These are phyloP conservation scores for Apeira syringaria DNA, from an alignment of 2,888 invertebrate genomes.

Conservation along the genomic window DNA sequence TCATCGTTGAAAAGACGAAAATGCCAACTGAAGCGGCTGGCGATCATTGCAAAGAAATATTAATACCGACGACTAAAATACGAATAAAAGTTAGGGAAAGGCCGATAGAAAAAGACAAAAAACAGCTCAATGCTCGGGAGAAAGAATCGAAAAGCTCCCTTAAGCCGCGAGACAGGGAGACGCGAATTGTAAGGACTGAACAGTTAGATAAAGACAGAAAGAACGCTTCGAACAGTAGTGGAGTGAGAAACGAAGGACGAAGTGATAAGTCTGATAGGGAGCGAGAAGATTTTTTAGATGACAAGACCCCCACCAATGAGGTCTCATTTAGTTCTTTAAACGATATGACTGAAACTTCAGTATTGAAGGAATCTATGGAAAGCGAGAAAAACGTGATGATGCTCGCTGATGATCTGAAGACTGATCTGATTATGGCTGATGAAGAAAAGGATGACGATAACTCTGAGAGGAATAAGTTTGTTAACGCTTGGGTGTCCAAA, in stretches of 20 bases:
- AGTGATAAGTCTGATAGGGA: slow-evolving; percentile 54
- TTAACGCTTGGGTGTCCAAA: slow-evolving; percentile 74
- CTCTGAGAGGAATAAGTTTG: slow-evolving; percentile 78
- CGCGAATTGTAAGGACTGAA: slow-evolving; percentile 5
- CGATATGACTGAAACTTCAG: slow-evolving; percentile 76
- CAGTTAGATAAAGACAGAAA: slow-evolving; percentile 49
- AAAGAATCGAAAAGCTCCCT: slow-evolving; percentile 46
- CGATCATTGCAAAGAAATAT: slow-evolving; percentile 25
- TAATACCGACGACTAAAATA: slow-evolving; percentile 50
- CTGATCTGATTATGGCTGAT: slow-evolving; percentile 76
- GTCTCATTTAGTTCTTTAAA: slow-evolving; percentile 75
- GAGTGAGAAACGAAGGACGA: slow-evolving; percentile 54
- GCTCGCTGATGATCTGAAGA: slow-evolving; percentile 75
- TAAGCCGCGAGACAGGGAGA: slow-evolving; percentile 16
- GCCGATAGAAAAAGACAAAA: slow-evolving; percentile 51
- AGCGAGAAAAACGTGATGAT: slow-evolving; percentile 74
- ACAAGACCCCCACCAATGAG: slow-evolving; percentile 79
- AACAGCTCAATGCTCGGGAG: slow-evolving; percentile 17
- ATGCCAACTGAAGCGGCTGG: slow-evolving; percentile 14
- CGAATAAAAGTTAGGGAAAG: slow-evolving; percentile 64
- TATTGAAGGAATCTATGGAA: slow-evolving; percentile 75
- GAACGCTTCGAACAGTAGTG: slow-evolving; percentile 66
- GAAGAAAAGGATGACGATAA: slow-evolving; percentile 80
- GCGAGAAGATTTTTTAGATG: slow-evolving; percentile 57
- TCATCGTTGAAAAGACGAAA: slow-evolving; percentile 52